Evolutionary conservation across 2,888 invertebrate genomes (phyloP), one percentile per base, ranked within the genome.

Genomic region (Autographa gamma): DNA sequence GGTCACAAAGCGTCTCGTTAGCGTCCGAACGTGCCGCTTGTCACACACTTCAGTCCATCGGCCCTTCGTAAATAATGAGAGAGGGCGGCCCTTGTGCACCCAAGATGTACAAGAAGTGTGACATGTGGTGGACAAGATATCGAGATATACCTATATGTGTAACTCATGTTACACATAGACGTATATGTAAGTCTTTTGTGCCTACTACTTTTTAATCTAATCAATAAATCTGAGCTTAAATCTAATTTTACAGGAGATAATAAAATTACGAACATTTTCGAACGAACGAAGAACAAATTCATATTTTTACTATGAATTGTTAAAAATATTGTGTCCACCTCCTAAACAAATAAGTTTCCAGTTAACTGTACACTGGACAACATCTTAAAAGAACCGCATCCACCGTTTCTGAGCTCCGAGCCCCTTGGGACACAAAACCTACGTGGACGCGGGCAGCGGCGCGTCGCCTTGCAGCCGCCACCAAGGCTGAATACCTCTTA

Each of bases 1-100:
- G 94, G 93, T 93, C 95, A 95, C 95, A 95, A 95, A 95, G 93
- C 94, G 93, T 95, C 96, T 96, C 96, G 96, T 96, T 96, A 96
- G 94, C 90, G 92, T 76, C 85, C 91, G 93, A 91, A 95, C 95
- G 95, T 95, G 95, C 94, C 94, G 93, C 91, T 88, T 92, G 94
- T 94, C 95, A 93, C 94, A 93, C 94, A 93, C 94, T 93, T 93
- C 93, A 94, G 87, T 88, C 93, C 92, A 92, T 93, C 93, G 93
- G 95, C 93, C 95, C 95, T 95, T 94, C 94, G 93, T 95, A 95
- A 95, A 95, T 95, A 95, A 95, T 95, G 94, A 95, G 95, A 89
- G 88, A 90, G 92, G 93, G 92, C 87, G 86, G 89, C 91, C 90
- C 90, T 92, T 88, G 83, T 85, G 81, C 82, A 86, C 84, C 74